Percentiles rank a stretch among this genome's conserved stretches.
Evolutionary conservation across 2,888 invertebrate genomes (phyloP).

Genomic region (Tiliacea citrago): DNA sequence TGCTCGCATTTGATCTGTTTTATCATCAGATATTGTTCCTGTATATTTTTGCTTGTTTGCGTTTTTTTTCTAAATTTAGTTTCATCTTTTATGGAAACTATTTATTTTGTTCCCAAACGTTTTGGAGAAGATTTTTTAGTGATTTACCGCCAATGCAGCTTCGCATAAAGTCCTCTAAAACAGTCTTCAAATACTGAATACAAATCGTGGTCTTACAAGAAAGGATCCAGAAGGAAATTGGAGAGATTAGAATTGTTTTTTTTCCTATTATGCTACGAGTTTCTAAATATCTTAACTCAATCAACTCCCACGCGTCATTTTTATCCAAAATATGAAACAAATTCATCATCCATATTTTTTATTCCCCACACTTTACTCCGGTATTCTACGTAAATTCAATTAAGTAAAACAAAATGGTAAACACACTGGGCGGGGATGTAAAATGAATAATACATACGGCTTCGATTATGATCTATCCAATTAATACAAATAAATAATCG

Average conservation of each 20-base stretch:
- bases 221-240: neutral
- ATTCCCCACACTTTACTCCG: constrained; percentile 5
- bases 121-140: neutral
- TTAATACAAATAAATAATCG: constrained; percentile 76
- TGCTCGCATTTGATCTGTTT: constrained; percentile 55
- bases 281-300: neutral
- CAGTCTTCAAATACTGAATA: neutral
- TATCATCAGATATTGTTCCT: constrained; percentile 46
- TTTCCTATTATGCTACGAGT: neutral
- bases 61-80: constrained; percentile 16
- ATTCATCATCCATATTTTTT: constrained; percentile 26
- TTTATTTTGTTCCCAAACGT: neutral
- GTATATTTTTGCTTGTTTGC: constrained; percentile 44
- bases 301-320: neutral
- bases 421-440: constrained; percentile 46
- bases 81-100: neutral
- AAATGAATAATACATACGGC: constrained; percentile 61
- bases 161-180: neutral
- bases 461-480: constrained; percentile 65
- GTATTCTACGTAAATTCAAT: constrained; percentile 56
- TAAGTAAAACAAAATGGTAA: constrained; percentile 54
- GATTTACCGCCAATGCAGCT: too few relatives aligned
- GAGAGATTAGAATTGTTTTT: neutral
- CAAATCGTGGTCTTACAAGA: neutral
- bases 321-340: neutral